Percentiles rank a stretch among this genome's conserved stretches.
Evolutionary conservation across 2,888 invertebrate species (phyloP).

Genomic region (Lasiommata megera): DNA sequence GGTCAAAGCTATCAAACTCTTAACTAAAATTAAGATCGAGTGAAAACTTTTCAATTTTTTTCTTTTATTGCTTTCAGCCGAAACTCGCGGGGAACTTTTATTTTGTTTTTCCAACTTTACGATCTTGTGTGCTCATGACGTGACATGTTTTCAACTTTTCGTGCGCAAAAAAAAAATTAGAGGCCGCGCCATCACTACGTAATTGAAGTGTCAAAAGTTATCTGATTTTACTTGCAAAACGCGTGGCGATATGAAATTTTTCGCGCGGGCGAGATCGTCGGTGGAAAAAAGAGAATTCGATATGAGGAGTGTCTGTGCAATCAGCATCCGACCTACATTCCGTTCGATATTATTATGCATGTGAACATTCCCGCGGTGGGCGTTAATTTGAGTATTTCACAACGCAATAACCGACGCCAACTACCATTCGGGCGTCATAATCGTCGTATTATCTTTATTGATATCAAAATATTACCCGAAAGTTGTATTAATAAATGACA

Average conservation of each 20-base stretch:
- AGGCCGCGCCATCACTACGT: conserved; percentile 70
- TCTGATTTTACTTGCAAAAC: conserved; percentile 81
- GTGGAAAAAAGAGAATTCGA: conserved; percentile 76
- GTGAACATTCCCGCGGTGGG: conserved; percentile 41
- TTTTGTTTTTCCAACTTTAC: conserved; percentile 66
- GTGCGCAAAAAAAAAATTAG: conserved; percentile 59
- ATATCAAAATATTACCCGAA: conserved; percentile 13
- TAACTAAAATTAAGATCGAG: conserved; percentile 31
- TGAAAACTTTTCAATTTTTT: conserved; percentile 63
- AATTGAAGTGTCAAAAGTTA: conserved; percentile 82
- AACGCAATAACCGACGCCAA: conserved; percentile 25
- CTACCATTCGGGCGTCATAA: conserved; percentile 14
- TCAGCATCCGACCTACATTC: conserved; percentile 77
- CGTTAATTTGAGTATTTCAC: conserved; percentile 46
- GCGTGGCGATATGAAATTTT: conserved; percentile 77
- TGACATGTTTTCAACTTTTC: conserved; percentile 58
- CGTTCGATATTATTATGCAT: conserved; percentile 57
- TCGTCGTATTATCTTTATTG: conserved; percentile 21
- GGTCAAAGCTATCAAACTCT: conserved; percentile 11
- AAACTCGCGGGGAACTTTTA: conserved; percentile 47
- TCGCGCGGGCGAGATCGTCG: conserved; percentile 69
- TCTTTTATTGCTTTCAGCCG: conserved; percentile 58
- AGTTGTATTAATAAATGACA: conserved; percentile 9
- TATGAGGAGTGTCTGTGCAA: conserved; percentile 73
- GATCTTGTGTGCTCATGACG: conserved; percentile 68